Evolutionary conservation across 2,797 vertebrate genomes (phyloP), one percentile per base, ranked within the genome.

Genomic region (Acanthis flammea): DNA sequence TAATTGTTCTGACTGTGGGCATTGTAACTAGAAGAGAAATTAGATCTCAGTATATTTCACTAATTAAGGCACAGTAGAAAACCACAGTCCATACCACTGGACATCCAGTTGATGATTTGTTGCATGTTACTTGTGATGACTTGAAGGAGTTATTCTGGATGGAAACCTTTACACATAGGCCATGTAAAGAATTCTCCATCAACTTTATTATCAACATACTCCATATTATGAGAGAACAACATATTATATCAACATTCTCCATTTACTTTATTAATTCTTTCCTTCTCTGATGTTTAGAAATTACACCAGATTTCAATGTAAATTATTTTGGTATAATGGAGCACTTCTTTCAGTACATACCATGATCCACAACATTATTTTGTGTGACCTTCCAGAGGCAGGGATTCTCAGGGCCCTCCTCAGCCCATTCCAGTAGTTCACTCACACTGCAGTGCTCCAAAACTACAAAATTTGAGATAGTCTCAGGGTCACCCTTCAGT

Each of bases 241-340:
- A 39, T 39, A 39, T 39, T 39, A 39, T 39, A 39, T 39, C 39
- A 39, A 39, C 39, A 39, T 39, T 39, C 39, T 39, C 39, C 12
- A 39, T 39, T 39, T 71, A 57, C 35, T 75, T 60, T 51, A 71
- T 53, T 17, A 19, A 41, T 45, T 82, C 8, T 82, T 66, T 19
- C 8, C 39, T 91, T 90, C 12, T 67, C 50, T 81, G 6, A 50
- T 73, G 83, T 78, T 81, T 44, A 71, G 81, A 87, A 84, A 74
- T 33, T 16, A 27, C 22, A 24, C 12, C 21, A 18, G 19, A 8
- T 79, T 71, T 48, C 17, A 39, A 27, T 50, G 25, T 14, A 65
- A 82, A 60, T 37, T 53, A 13, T n/a, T 61, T 42, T 30, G 39
- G 10, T 45, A 48, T 12, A 25, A 31, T 19, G 33, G 25, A 79